phyloP scores from a whole-genome alignment of 92 coral and sea anemone species.

The Muricea muricata region DNA sequence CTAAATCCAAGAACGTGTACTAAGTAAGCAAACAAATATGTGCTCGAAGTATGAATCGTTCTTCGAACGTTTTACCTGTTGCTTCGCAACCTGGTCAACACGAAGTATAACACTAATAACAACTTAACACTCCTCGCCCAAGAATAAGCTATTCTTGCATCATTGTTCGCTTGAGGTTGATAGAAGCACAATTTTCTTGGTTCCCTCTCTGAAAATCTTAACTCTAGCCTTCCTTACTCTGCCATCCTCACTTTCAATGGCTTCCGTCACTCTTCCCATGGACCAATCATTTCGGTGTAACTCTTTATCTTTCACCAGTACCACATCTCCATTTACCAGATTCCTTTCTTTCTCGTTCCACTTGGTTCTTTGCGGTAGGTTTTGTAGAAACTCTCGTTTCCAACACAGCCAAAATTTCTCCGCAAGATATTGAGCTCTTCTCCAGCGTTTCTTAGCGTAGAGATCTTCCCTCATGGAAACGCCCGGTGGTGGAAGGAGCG shows the following conservation, averaged over 20 bases:
- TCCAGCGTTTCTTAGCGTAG: slow-evolving; percentile 26
- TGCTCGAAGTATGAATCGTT: too few species aligned
- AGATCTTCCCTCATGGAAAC: slow-evolving; percentile 14
- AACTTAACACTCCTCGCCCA: background rate
- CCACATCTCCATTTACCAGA: slow-evolving; percentile 40
- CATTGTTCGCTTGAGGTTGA: too few species aligned
- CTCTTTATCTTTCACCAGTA: slow-evolving; percentile 38
- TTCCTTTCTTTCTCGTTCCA: slow-evolving; percentile 26
- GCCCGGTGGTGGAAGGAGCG: slow-evolving; percentile 25
- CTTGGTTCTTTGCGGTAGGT: slow-evolving; percentile 20
- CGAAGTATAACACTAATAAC: background rate
- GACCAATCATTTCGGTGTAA: slow-evolving; percentile 44
- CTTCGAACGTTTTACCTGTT: too few species aligned
- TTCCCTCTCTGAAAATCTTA: too few species aligned
- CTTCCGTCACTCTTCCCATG: slow-evolving; percentile 31
- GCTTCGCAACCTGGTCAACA: too few species aligned
- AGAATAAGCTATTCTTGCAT: too few species aligned
- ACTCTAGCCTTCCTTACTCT: slow-evolving; percentile 35
- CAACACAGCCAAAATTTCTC: slow-evolving; percentile 36
- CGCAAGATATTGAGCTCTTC: slow-evolving; percentile 20
- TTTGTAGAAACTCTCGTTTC: slow-evolving; percentile 31
- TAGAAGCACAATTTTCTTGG: too few species aligned
- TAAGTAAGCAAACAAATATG: too few species aligned
- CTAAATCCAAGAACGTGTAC: too few species aligned
- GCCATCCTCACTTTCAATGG: slow-evolving; percentile 29